Base-by-base conservation (phyloP, 2,797 vertebrate genomes). In the Fratercula arctica region DNA sequence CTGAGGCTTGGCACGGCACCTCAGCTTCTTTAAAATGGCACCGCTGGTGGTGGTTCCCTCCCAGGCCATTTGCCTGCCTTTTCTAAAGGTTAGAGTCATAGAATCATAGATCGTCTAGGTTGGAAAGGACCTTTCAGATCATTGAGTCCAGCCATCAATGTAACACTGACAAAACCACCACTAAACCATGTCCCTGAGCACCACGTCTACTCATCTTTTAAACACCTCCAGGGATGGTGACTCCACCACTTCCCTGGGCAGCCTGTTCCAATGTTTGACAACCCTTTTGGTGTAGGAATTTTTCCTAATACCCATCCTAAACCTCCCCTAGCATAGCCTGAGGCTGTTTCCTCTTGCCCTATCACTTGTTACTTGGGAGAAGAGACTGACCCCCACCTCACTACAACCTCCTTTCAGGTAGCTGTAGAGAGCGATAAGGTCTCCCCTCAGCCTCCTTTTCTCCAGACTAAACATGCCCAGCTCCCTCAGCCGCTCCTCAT, bases 1-100 rank as follows among this genome's bases (percentile, higher is more conserved):
- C 35, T 0, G 1, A 74, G 24, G 13, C 41, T 29, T 21, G 1
- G 28, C n/a, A 15, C 0, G 0, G 14, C 60, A 51, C 26, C 14
- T 61, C 68, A 33, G 29, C 2, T 0, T 28, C 33, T 50, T 46
- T 50, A 6, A 24, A 39, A 63, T 5, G 23, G 48, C 0, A 0
- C 11, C 26, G 6, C 9, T 0, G 8, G 39, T 5, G 61, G 11
- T 31, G 24, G 45, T 11, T 63, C 28, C 31, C 37, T 6, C 29
- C 14, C 16, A 3, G 33, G 29, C 37, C 1, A 1, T 8, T 41
- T 87, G 14, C 25, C 41, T 13, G 5, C 61, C 23, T 41, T 89
- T 61, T 41, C 48, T 16, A 25, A 9, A 24, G 24, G 25, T 28
- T 61, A 61, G 35, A 59, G 23, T 59, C n/a, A 35, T 11, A 59